Percentiles rank a stretch among this genome's conserved stretches.
Conservation (phyloP, 2,113 vertebrate genomes). For the Hassar affinis region DNA sequence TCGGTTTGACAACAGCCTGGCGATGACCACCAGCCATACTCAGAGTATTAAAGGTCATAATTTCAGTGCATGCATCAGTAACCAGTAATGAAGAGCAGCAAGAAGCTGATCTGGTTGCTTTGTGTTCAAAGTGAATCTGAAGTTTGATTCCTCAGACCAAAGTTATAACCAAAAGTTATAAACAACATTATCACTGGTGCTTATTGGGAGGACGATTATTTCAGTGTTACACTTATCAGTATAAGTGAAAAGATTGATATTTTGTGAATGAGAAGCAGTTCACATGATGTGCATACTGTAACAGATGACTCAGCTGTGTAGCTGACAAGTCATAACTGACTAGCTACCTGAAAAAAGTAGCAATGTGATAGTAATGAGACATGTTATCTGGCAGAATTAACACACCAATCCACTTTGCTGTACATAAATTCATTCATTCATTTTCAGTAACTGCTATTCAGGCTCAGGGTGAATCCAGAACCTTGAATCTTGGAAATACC, state of each 20-base stretch:
- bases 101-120: neutral
- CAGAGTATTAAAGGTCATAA: too few relatives aligned
- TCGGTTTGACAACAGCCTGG: neutral
- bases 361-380: neutral
- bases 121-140: neutral
- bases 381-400: neutral
- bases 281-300: neutral
- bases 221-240: slow-evolving; percentile 13
- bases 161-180: neutral
- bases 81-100: neutral
- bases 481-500: neutral
- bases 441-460: neutral
- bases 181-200: neutral
- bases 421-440: neutral
- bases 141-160: neutral
- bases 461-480: neutral
- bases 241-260: too few relatives aligned
- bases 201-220: slow-evolving; percentile 12
- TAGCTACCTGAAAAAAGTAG: neutral
- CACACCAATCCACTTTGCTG: too few relatives aligned
- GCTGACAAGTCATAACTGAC: neutral
- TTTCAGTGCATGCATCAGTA: neutral
- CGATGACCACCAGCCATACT: neutral
- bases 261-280: neutral
- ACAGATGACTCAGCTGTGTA: neutral